Percentiles rank a stretch among this genome's conserved stretches.
phyloP scores from a whole-genome alignment of 2,113 vertebrate species.

The Campylorhamphus procurvoides region DNA sequence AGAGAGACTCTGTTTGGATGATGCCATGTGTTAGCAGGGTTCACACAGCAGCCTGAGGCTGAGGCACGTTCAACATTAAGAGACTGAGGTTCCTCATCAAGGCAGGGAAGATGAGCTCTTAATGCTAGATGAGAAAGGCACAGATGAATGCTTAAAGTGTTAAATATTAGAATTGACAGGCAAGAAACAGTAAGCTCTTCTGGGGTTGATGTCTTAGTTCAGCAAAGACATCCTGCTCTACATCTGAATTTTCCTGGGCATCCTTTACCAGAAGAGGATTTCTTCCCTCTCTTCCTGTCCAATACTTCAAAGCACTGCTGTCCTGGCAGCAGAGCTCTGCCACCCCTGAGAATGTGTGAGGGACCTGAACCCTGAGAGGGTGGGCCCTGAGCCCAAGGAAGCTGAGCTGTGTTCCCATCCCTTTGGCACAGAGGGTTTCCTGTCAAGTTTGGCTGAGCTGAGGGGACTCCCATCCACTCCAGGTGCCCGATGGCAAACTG shows the following conservation, averaged over 20 bases:
- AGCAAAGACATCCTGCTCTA: not conserved
- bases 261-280: not conserved
- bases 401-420: not conserved
- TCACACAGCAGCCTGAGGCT: not conserved
- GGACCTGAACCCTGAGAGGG: not conserved
- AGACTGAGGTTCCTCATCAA: not conserved
- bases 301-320: not conserved
- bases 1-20: not conserved
- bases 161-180: not conserved
- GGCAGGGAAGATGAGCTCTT: not conserved
- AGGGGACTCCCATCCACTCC: not conserved
- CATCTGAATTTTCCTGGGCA: not conserved
- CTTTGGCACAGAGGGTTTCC: not conserved
- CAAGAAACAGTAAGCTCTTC: not conserved
- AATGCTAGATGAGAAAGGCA: not conserved
- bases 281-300: not conserved
- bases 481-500: not conserved
- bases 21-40: not conserved
- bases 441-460: not conserved
- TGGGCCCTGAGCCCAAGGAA: not conserved
- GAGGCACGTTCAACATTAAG: not conserved
- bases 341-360: rapidly evolving
- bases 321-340: not conserved
- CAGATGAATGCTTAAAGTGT: not conserved
- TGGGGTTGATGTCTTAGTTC: not conserved